Conservation (phyloP, 2,888 invertebrate species). For the Amorpha juglandis region DNA sequence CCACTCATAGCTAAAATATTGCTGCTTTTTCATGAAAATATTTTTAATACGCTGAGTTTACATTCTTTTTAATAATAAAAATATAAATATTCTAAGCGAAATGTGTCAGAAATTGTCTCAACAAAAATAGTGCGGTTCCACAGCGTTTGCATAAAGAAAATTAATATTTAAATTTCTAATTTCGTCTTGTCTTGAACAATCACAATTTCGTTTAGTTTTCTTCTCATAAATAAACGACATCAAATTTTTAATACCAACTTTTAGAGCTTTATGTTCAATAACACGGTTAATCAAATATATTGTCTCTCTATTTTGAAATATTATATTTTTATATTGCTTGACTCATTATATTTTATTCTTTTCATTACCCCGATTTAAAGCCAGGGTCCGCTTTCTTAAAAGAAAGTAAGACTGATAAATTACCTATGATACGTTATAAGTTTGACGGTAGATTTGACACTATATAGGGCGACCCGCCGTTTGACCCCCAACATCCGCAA, state of each 20-base stretch:
- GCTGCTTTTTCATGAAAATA: too few species aligned
- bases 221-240: neutral
- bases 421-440: too few species aligned
- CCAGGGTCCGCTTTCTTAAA: too few species aligned
- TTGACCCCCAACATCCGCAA: too few species aligned
- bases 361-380: too few species aligned
- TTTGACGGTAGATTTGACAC: too few species aligned
- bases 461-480: too few species aligned
- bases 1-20: too few species aligned
- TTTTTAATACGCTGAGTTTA: neutral
- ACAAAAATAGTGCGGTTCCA: neutral
- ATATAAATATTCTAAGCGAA: neutral
- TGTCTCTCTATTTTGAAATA: too few species aligned
- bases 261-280: neutral
- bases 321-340: too few species aligned
- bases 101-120: neutral
- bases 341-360: too few species aligned
- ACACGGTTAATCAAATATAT: neutral
- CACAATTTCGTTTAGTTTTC: constrained; percentile 7
- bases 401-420: too few species aligned
- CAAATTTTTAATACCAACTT: neutral
- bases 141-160: constrained; percentile 15
- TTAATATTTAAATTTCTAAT: constrained; percentile 18
- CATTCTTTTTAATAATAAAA: neutral
- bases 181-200: constrained; percentile 1